Percentiles rank a stretch among this genome's conserved stretches.
phyloP scores from a whole-genome alignment of 2,113 vertebrate genomes.

The Opisthocomus hoazin region DNA sequence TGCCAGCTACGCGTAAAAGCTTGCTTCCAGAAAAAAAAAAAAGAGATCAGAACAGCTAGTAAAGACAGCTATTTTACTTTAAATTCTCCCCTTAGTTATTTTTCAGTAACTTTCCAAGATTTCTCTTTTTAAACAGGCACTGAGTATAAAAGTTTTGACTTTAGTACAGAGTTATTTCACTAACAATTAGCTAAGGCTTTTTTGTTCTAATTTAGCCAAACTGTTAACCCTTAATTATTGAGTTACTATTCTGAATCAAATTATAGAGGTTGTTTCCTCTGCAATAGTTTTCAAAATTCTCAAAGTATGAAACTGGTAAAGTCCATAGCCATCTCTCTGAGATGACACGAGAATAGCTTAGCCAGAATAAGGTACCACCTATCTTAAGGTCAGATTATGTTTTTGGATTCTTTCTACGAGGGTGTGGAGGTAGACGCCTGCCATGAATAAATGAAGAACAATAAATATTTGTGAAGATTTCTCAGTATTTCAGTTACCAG shows the following conservation, averaged over 20 bases:
- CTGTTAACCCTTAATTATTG: not conserved
- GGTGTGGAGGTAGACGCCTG: not conserved
- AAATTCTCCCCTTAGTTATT: not conserved
- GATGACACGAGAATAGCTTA: not conserved
- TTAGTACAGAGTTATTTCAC: not conserved
- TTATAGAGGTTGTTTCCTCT: not conserved
- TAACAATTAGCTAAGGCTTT: not conserved
- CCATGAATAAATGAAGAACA: not conserved
- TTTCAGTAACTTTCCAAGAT: not conserved
- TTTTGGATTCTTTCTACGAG: not conserved
- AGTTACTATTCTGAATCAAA: slow-evolving; percentile 3
- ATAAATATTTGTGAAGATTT: not conserved
- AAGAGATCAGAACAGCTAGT: not conserved
- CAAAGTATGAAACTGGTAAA: not conserved
- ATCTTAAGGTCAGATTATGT: not conserved
- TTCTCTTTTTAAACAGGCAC: not conserved
- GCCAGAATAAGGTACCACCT: not conserved
- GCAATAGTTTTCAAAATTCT: not conserved
- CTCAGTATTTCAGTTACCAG: not conserved
- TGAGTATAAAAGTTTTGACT: not conserved
- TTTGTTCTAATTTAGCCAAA: not conserved
- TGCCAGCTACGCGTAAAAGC: not conserved
- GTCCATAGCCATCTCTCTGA: not conserved
- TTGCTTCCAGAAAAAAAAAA: not conserved
- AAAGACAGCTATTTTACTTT: not conserved